Percentiles rank a stretch among this genome's conserved stretches.
phyloP scores from a whole-genome alignment of 2,888 invertebrate genomes.

The Spialia ferax region DNA sequence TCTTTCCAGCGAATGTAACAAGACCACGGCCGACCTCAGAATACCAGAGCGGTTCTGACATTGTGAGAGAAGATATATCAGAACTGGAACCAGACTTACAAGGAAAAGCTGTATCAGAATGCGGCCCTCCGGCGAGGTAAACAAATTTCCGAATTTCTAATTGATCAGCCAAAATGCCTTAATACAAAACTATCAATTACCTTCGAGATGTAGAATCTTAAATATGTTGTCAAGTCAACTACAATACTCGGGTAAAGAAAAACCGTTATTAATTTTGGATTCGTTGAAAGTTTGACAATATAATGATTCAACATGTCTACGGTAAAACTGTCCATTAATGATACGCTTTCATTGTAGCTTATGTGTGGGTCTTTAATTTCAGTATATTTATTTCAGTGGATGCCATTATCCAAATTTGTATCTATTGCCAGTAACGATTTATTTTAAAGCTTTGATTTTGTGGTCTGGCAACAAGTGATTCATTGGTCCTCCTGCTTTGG shows the following conservation, averaged over 20 bases:
- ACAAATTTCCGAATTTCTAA: constrained; percentile 43
- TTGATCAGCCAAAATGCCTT: constrained; percentile 33
- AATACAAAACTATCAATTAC: background rate
- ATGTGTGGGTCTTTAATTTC: constrained; percentile 56
- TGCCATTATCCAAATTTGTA: constrained; percentile 20
- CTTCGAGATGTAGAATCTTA: constrained; percentile 17
- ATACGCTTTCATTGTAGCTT: constrained; percentile 85
- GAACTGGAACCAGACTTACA: constrained; percentile 84
- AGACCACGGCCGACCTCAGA: constrained; percentile 79
- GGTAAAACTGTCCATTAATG: constrained; percentile 47
- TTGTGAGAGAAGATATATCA: constrained; percentile 87
- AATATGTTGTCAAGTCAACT: background rate
- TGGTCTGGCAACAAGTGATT: constrained; percentile 29
- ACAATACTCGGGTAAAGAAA: too few relatives aligned
- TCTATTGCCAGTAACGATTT: constrained; percentile 20
- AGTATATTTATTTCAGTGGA: constrained; percentile 32
- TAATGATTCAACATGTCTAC: constrained; percentile 42
- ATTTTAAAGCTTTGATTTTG: constrained; percentile 23
- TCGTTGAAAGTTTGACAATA: background rate
- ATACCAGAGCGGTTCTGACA: constrained; percentile 82
- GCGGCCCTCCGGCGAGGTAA: constrained; percentile 90
- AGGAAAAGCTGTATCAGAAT: constrained; percentile 72
- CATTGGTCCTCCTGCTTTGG: constrained; percentile 60
- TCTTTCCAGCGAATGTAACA: constrained; percentile 69
- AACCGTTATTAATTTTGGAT: too few relatives aligned